Evolutionary conservation across 2,888 invertebrate genomes (phyloP), one percentile per base, ranked within the genome.

Genomic region (Lysandra bellargus): DNA sequence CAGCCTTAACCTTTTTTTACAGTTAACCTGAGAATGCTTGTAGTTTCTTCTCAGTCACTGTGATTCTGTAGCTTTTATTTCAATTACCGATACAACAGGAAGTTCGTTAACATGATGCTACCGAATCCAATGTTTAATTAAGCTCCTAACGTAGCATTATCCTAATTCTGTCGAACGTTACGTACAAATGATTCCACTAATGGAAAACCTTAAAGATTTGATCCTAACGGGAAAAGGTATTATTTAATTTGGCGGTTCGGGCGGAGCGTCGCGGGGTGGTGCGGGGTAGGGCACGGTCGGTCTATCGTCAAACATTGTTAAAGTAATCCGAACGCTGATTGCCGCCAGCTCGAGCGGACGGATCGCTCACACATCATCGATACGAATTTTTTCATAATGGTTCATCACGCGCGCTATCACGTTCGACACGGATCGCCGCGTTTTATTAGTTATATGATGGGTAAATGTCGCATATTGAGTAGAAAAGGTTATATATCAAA

Each of bases 251-350:
- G 7, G 40, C 44, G 40, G n/a, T 44, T 44, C n/a, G 5, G 74
- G 74, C 40, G 44, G 3, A 74, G 49, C 30, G 37, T 12, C 75
- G 23, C 49, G 49, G 23, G 40, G 9, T 23, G 74, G 23, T 23
- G 14, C 33, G 69, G 75, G 12, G n/a, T 17, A 23, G 0, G 44
- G 73, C 2, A 44, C 7, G 44, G 74, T 44, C 53, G 30, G 23
- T 75, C 57, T 57, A 57, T 57, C 44, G 75, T 75, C 76, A 76
- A 76, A 76, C 76, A 76, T 57, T 57, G 76, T 76, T 76, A 76
- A 33, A 76, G 76, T 76, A 76, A 76, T 76, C 76, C 33, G 7
- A 76, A 76, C 14, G 76, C 76, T 76, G 76, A 76, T 76, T 76
- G 76, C 30, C 76, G 76, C 53, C 17, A 76, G 33, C 33, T 76